Conservation (phyloP, 2,888 invertebrate species). For the Diplazon laetatorius region DNA sequence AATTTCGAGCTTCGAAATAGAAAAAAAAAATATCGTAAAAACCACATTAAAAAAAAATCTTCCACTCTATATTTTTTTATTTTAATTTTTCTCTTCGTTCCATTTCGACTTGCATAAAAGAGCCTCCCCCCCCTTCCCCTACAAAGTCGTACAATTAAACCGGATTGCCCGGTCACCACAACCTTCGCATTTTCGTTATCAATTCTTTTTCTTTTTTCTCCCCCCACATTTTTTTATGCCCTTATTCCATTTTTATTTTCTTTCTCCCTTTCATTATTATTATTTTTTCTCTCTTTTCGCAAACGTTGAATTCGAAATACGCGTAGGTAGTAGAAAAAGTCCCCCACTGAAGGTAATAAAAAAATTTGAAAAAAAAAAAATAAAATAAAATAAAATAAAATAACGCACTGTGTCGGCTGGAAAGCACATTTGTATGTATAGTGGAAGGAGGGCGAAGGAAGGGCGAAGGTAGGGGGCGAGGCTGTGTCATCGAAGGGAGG, state of each 20-base stretch:
- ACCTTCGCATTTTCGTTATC: not conserved
- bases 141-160: conserved; percentile 51
- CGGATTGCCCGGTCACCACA: conserved; percentile 39
- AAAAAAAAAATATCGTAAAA: too few relatives aligned
- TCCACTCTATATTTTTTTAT: not conserved
- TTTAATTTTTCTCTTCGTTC: conserved; percentile 13
- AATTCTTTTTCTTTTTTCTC: not conserved
- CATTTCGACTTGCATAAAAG: conserved; percentile 20
- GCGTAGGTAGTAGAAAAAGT: too few relatives aligned
- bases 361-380: too few relatives aligned
- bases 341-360: too few relatives aligned
- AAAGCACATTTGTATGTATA: conserved; percentile 32
- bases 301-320: too few relatives aligned
- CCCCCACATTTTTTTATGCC: conserved; percentile 20
- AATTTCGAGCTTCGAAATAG: not conserved
- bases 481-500: conserved; percentile 25
- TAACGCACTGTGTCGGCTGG: not conserved
- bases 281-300: too few relatives aligned
- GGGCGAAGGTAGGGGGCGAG: not conserved
- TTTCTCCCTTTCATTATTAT: too few relatives aligned
- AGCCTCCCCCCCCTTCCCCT: conserved; percentile 12
- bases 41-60: too few relatives aligned
- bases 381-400: not conserved
- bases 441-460: not conserved
- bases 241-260: too few relatives aligned